Percentiles rank a stretch among this genome's conserved stretches.
phyloP scores from a whole-genome alignment of 2,113 vertebrate genomes.

The Ophthalmolycus amberensis region DNA sequence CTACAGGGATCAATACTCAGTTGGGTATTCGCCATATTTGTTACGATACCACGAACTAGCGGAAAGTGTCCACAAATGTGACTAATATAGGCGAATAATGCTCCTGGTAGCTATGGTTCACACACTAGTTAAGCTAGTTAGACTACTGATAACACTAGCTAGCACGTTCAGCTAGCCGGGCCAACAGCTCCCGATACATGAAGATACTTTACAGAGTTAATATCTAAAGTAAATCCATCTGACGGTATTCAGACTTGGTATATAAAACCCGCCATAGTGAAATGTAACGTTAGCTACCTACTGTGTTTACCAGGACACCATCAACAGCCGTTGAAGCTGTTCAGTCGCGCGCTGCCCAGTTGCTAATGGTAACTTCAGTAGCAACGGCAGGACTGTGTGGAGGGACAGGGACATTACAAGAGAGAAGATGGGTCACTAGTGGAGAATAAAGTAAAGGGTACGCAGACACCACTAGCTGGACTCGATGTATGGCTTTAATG shows the following conservation, averaged over 20 bases:
- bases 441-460: not conserved
- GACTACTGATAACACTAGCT: slow-evolving; percentile 54
- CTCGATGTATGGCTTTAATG: not conserved
- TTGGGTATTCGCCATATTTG: not conserved
- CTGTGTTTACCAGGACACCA: slow-evolving; percentile 26
- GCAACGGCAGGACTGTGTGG: slow-evolving; percentile 7
- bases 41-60: not conserved
- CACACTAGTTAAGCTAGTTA: not conserved
- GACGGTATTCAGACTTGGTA: fast-evolving
- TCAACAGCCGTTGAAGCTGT: slow-evolving; percentile 25
- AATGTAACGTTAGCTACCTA: slow-evolving; percentile 29
- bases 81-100: not conserved
- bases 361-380: slow-evolving; percentile 73
- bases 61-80: not conserved
- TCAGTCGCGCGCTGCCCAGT: slow-evolving; percentile 73
- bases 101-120: not conserved
- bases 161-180: slow-evolving; percentile 65
- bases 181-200: slow-evolving; percentile 1
- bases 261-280: not conserved
- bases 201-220: not conserved
- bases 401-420: slow-evolving; percentile 24
- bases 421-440: slow-evolving; percentile 18
- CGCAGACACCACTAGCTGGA: not conserved
- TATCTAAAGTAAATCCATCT: not conserved
- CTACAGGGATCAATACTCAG: not conserved